Conservation (phyloP, 2,888 invertebrate species). For the Minunthozetes semirufus region DNA sequence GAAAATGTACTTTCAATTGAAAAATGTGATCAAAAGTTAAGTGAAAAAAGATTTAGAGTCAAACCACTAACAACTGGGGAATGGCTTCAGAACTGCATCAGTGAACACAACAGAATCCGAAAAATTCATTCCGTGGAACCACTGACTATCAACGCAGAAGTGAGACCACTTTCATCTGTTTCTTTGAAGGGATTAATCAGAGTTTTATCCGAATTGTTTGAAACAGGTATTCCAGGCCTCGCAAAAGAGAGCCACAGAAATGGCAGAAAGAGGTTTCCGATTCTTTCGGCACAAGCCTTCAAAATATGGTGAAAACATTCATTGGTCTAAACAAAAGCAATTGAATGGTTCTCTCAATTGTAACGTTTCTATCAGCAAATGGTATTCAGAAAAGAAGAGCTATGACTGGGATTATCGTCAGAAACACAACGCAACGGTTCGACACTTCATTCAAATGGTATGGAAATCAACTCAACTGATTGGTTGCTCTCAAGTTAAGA, state of each 20-base stretch:
- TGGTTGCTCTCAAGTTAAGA: constrained; percentile 10
- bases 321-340: constrained; percentile 4
- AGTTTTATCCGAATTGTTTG: no score
- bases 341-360: neutral
- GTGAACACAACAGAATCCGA: neutral
- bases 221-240: neutral
- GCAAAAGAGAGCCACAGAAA: neutral
- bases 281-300: constrained; percentile 5
- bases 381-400: constrained; percentile 1
- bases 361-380: neutral
- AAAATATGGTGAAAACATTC: constrained; percentile 8
- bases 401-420: neutral
- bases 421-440: neutral
- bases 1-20: neutral
- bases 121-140: neutral
- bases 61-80: neutral
- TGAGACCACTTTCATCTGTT: neutral
- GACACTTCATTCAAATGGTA: constrained; percentile 7
- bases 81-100: constrained; percentile 10
- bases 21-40: constrained; percentile 5
- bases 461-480: neutral
- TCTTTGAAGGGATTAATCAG: no score
- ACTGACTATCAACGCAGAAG: neutral
- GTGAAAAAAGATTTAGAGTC: neutral
- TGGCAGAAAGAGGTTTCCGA: constrained; percentile 8